Base-by-base conservation (phyloP, 2,797 vertebrate genomes). In the Leucoraja ocellata region DNA sequence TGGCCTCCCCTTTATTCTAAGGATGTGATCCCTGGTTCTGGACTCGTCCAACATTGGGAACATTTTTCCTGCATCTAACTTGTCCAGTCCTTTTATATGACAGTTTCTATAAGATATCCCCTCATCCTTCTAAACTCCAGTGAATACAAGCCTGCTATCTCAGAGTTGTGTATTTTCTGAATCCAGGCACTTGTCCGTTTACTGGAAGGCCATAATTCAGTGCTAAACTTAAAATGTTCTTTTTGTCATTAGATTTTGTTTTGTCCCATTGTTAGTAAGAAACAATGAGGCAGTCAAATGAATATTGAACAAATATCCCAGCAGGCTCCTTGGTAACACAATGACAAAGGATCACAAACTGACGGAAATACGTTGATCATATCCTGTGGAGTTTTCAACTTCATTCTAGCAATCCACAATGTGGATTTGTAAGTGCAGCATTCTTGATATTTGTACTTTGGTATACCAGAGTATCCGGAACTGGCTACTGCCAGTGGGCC, bases 271-370 rank as follows among this genome's bases (percentile, higher is more conserved):
- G 84, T 88, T 88, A 68, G 36, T 88, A 32, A 88, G 61, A 36
- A 88, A 65, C 84, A 88, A 88, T 88, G 84, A 65, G 36, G n/a
- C n/a, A 32, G n/a, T 61, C 61, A 16, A 88, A 9, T 18, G 84
- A 68, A 65, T 21, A 88, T 88, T 88, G 61, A n/a, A 88, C 61
- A 68, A 68, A 88, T 32, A 21, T 68, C 84, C 84, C 90, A 91
- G 68, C 36, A 92, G 16, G 21, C 88, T 91, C 36, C 32, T 73
- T 46, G 88, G 32, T 16, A 92, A 58, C 90, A 92, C 23, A 74
- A 92, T 92, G 39, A 16, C 28, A 76, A 54, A 92, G 54, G 23
- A 76, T 74, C 71, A 76, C 68, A 92, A 92, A 92, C 39, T 92
- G 13, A 36, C 25, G 90, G 90, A 92, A 91, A 91, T 28, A 11